Conservation (phyloP, 2,797 vertebrate species). For the Diplodus puntazzo region DNA sequence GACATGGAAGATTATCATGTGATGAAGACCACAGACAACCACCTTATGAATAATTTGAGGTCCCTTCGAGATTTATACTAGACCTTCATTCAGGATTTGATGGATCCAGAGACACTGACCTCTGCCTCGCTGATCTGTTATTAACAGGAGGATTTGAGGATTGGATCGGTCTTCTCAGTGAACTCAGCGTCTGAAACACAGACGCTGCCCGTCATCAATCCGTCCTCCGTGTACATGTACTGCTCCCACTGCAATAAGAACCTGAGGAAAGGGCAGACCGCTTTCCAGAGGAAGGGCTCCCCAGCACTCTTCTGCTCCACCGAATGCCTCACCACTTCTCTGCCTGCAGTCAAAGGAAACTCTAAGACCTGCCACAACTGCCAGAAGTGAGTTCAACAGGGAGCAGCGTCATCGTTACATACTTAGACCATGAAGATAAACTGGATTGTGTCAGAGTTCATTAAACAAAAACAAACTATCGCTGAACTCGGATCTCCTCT, state of each 20-base stretch:
- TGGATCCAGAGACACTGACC: neutral
- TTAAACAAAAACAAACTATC: no score
- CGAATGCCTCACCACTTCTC: slow-evolving; percentile 88
- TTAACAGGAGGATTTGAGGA: slow-evolving; percentile 92
- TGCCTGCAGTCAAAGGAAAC: slow-evolving; percentile 39
- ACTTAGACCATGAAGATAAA: neutral
- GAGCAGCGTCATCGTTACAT: neutral
- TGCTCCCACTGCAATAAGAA: slow-evolving; percentile 94
- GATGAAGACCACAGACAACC: no score
- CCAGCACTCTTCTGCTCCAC: slow-evolving; percentile 97
- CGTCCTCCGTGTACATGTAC: slow-evolving; percentile 76
- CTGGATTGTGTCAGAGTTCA: no score
- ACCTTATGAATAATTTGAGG: no score
- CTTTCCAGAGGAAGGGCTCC: slow-evolving; percentile 97
- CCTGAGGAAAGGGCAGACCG: slow-evolving; percentile 96
- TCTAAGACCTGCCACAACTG: slow-evolving; percentile 92
- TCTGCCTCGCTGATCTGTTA: neutral
- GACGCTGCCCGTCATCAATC: slow-evolving; percentile 71
- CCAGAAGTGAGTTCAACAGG: slow-evolving; percentile 87
- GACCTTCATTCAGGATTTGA: neutral
- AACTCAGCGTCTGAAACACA: slow-evolving; percentile 40
- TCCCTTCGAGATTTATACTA: no score
- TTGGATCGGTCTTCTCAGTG: slow-evolving; percentile 97
- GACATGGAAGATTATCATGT: no score
- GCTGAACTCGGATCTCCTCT: neutral